These are phyloP conservation scores for Noctua janthina DNA, from an alignment of 2,888 invertebrate species.

Conservation along the genomic window DNA sequence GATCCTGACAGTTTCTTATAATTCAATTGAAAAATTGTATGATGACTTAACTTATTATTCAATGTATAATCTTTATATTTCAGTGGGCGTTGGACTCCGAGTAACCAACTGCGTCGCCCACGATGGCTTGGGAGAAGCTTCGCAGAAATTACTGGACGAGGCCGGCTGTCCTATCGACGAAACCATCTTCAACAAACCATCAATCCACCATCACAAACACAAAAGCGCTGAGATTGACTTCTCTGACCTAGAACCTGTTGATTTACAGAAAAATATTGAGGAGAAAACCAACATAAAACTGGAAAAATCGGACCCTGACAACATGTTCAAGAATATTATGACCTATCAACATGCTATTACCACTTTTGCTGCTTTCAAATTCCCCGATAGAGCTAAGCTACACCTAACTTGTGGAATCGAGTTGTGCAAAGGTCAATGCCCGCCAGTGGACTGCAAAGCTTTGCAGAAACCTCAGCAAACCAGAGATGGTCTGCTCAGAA, in stretches of 20 bases:
- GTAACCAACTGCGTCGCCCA: slow-evolving; percentile 95
- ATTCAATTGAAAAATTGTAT: slow-evolving; percentile 32
- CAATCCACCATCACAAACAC: slow-evolving; percentile 83
- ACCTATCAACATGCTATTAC: slow-evolving; percentile 89
- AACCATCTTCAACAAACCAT: slow-evolving; percentile 90
- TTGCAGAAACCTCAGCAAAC: slow-evolving; percentile 86
- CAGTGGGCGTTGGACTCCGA: slow-evolving; percentile 93
- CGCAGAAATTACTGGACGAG: slow-evolving; percentile 93
- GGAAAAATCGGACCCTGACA: slow-evolving; percentile 81
- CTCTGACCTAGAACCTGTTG: slow-evolving; percentile 80
- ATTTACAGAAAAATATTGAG: slow-evolving; percentile 79
- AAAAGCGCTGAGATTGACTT: slow-evolving; percentile 83
- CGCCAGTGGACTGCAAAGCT: slow-evolving; percentile 89
- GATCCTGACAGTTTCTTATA: slow-evolving; percentile 30
- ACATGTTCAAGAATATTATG: slow-evolving; percentile 87
- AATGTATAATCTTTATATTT: slow-evolving; percentile 66
- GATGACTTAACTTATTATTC: slow-evolving; percentile 43
- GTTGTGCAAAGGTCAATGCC: slow-evolving; percentile 93
- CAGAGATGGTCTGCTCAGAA: slow-evolving; percentile 85
- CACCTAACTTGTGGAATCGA: slow-evolving; percentile 95
- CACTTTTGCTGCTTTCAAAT: slow-evolving; percentile 95
- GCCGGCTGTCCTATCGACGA: slow-evolving; percentile 94
- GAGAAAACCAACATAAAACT: slow-evolving; percentile 78
- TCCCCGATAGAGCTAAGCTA: slow-evolving; percentile 94
- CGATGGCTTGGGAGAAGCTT: slow-evolving; percentile 94